Conservation (phyloP, 2,113 vertebrate species). For the Ahaetulla prasina region DNA sequence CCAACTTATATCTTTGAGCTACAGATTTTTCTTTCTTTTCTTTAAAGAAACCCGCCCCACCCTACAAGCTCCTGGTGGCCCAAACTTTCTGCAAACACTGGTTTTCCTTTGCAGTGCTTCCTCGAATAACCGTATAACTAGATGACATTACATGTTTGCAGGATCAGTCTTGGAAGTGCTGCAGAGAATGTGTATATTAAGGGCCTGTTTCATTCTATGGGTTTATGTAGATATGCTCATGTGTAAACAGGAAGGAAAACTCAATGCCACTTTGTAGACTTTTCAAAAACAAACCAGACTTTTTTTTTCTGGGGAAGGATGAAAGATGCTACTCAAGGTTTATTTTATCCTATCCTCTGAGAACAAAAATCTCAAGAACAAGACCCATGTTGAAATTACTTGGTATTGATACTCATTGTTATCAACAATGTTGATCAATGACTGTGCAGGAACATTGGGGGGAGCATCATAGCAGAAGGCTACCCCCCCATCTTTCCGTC, state of each 20-base stretch:
- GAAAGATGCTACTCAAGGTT: neutral
- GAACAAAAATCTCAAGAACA: neutral
- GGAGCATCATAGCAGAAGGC: neutral
- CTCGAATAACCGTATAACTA: neutral
- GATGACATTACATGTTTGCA: neutral
- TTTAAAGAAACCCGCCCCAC: too few relatives aligned
- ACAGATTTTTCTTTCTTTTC: neutral
- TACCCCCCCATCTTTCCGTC: neutral
- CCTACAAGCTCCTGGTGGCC: neutral
- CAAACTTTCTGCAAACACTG: neutral
- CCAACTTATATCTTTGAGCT: too few relatives aligned
- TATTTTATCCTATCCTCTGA: neutral
- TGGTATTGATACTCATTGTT: neutral
- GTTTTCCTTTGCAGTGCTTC: neutral
- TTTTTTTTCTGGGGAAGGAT: neutral
- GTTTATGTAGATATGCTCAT: neutral
- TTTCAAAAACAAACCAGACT: neutral
- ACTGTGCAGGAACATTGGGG: neutral
- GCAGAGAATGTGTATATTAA: neutral
- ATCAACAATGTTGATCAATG: neutral
- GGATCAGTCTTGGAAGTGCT: neutral
- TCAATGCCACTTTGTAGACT: neutral
- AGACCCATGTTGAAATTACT: neutral
- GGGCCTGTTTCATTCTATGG: neutral
- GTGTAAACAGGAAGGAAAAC: neutral